Evolutionary conservation across 2,888 invertebrate genomes (phyloP).

Genomic region (Dione vanillae): DNA sequence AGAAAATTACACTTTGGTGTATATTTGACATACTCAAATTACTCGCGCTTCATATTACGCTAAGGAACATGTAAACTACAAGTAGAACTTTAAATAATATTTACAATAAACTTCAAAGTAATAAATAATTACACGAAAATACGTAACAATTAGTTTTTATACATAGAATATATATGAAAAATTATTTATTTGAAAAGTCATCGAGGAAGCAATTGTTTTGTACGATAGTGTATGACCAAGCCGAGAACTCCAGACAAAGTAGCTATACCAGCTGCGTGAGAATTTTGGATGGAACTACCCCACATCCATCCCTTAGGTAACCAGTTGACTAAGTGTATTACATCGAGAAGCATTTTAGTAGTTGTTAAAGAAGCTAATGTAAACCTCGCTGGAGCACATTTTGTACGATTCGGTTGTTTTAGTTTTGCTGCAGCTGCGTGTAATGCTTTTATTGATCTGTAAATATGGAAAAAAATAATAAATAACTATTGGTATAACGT

Average conservation of each 20-base stretch:
- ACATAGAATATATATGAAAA: neutral
- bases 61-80: neutral
- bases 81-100: neutral
- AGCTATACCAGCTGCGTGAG: constrained; percentile 63
- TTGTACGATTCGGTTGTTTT: constrained; percentile 57
- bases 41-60: too few species aligned
- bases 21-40: too few species aligned
- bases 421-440: constrained; percentile 59
- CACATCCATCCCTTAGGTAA: constrained; percentile 91
- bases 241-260: constrained; percentile 65
- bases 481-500: too few species aligned
- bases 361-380: constrained; percentile 67
- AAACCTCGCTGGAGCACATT: constrained; percentile 69
- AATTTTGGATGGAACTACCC: constrained; percentile 86
- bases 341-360: constrained; percentile 84
- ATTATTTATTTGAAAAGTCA: constrained; percentile 28
- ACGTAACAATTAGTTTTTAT: neutral
- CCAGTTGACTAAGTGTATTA: constrained; percentile 91
- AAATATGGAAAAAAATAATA: neutral
- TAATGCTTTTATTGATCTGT: constrained; percentile 70
- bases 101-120: neutral
- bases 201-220: constrained; percentile 58
- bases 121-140: neutral
- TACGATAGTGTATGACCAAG: constrained; percentile 69
- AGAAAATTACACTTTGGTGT: too few species aligned